Conservation (phyloP, 1,140 invertebrate species). For the Lineus longissimus region DNA sequence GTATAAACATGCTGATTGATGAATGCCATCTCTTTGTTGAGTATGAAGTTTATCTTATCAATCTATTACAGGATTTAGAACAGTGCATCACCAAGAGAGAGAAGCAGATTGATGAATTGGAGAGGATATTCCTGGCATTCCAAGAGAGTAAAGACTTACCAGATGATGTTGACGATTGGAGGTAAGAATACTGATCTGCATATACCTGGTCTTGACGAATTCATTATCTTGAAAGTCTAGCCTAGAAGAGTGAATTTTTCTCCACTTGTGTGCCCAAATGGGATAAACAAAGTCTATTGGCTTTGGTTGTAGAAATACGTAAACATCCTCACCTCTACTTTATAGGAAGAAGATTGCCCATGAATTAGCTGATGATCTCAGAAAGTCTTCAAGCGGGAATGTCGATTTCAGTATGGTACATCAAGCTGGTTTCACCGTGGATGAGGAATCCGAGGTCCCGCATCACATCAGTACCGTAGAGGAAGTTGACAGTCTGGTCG, state of each 20-base stretch:
- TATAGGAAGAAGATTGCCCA: constrained; percentile 20
- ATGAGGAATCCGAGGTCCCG: constrained; percentile 68
- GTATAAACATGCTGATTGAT: no score
- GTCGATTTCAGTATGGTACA: constrained; percentile 68
- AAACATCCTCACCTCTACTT: constrained; percentile 15
- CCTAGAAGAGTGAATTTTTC: neutral
- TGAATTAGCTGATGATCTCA: constrained; percentile 15
- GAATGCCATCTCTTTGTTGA: neutral
- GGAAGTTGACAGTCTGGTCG: constrained; percentile 66
- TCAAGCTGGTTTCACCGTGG: constrained; percentile 80
- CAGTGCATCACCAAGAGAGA: constrained; percentile 23
- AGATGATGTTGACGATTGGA: neutral
- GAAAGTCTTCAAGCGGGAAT: constrained; percentile 47
- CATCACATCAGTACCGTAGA: constrained; percentile 71
- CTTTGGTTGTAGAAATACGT: neutral
- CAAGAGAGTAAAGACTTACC: neutral
- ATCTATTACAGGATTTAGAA: constrained; percentile 20
- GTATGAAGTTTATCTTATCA: neutral
- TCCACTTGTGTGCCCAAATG: neutral
- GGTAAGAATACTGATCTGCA: neutral
- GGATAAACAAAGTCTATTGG: neutral
- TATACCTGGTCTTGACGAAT: neutral
- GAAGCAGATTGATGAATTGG: constrained; percentile 27
- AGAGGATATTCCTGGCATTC: neutral
- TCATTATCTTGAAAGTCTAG: neutral